Evolutionary conservation across 2,888 invertebrate species (phyloP), one percentile per base, ranked within the genome.

Genomic region (Acleris literana): DNA sequence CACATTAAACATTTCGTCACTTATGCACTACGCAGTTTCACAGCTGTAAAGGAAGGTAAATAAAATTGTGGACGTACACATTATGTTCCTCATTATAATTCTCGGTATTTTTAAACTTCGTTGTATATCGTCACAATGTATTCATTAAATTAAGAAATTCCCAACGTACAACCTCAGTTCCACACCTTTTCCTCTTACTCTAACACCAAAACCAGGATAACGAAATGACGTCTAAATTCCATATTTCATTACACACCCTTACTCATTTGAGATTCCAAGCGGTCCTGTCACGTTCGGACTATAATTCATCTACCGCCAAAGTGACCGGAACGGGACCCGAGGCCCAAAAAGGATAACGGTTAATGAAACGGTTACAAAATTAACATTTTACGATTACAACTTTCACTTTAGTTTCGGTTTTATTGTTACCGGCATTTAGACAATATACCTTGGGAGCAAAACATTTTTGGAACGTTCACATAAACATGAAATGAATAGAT

Each of bases 221-320:
- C 13, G 5, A 52, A 60, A 52, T 52, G 18, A 52, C 53, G 7
- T 16, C 53, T 39, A 13, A 62, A n/a, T 22, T 17, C 53, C 18
- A 29, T 46, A 55, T 49, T 44, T 29, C 46, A 54, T 33, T n/a
- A 39, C n/a, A n/a, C 29, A 29, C 39, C 33, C 16, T 22, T 55
- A 20, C 22, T 52, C 39, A 43, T 63, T 44, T 29, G 11, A 13
- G 57, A 63, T 63, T 63, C 63, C 52, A 17, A 56, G 63, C 25
- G 51, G 49, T 17, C 22, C 22, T 17, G 39, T 39, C 63, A 51
- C 63, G 55, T 49, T 22, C 5, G 33, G 7, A 33, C 49, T 44
- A 55, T 65, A 59, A 60, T 51, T 65, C 60, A 65, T 65, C 51
- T 65, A 46, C 61, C 61, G 56, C 55, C 65, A 65, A 60, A 64